phyloP scores from a whole-genome alignment of 1,140 invertebrate species.

The Grapholita molesta region DNA sequence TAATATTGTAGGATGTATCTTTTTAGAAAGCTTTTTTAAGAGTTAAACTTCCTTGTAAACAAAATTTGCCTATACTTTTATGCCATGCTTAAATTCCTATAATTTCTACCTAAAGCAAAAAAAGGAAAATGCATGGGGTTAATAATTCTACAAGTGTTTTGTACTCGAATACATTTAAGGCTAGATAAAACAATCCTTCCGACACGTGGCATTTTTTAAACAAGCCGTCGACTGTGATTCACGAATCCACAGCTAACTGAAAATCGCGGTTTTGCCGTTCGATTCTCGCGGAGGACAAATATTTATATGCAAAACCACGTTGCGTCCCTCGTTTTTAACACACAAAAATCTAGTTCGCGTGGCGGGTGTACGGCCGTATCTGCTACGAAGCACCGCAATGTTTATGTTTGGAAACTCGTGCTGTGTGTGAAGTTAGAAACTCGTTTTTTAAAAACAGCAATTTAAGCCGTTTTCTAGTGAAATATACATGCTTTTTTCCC shows the following conservation, averaged over 20 bases:
- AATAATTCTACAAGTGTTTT: no score
- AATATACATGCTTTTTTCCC: neutral
- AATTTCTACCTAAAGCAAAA: no score
- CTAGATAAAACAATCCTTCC: neutral
- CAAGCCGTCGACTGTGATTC: neutral
- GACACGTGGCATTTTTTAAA: neutral
- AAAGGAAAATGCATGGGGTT: no score
- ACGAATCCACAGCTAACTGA: neutral
- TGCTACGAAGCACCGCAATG: neutral
- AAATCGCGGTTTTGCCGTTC: conserved; percentile 7
- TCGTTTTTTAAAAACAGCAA: neutral
- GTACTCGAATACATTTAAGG: neutral
- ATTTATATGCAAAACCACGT: conserved; percentile 5
- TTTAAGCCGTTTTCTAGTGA: neutral
- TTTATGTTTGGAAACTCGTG: neutral
- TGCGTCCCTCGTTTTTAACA: neutral
- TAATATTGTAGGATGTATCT: no score
- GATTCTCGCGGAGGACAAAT: neutral
- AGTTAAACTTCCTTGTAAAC: no score
- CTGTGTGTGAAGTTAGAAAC: neutral
- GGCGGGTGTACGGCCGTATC: neutral
- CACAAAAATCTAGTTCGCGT: conserved; percentile 9
- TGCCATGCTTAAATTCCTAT: no score
- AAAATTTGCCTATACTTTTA: no score
- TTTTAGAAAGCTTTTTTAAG: no score